These are phyloP conservation scores for Oxyruncus cristatus DNA, from an alignment of 2,113 vertebrate species.

Conservation along the genomic window DNA sequence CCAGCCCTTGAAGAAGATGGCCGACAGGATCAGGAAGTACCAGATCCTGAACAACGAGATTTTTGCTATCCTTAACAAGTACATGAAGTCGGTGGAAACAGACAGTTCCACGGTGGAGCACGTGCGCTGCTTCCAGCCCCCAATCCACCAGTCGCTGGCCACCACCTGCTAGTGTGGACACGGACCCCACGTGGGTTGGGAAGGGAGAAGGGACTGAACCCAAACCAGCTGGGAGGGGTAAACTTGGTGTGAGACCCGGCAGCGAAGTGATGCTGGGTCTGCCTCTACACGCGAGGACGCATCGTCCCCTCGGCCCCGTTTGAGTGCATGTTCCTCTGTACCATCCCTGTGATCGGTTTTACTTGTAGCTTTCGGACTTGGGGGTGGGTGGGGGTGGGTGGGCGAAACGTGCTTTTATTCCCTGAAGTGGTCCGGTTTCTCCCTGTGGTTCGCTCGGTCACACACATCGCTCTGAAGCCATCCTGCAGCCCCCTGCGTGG, in stretches of 20 bases:
- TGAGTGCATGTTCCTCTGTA: conserved; percentile 74
- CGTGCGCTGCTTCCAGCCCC: conserved; percentile 98
- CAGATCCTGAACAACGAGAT: conserved; percentile 99
- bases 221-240: conserved; percentile 14
- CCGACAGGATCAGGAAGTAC: conserved; percentile 97
- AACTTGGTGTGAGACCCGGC: neutral
- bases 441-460: neutral
- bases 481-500: neutral
- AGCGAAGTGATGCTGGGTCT: neutral
- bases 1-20: conserved; percentile 99
- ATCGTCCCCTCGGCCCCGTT: conserved; percentile 35
- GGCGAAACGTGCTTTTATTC: conserved; percentile 60
- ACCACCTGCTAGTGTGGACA: conserved; percentile 88
- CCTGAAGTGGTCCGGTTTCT: conserved; percentile 12
- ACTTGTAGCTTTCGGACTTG: conserved; percentile 61
- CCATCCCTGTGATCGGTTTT: conserved; percentile 69
- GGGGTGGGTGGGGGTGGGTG: conserved; percentile 14
- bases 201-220: conserved; percentile 26
- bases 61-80: conserved; percentile 99
- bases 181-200: neutral
- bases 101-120: conserved; percentile 98
- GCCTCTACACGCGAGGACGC: conserved; percentile 2
- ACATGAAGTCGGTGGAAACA: conserved; percentile 98
- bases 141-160: conserved; percentile 98
- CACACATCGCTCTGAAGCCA: conserved; percentile 27